Evolutionary conservation across 2,797 vertebrate genomes (phyloP), one percentile per base, ranked within the genome.

Genomic region (Tadarida brasiliensis): DNA sequence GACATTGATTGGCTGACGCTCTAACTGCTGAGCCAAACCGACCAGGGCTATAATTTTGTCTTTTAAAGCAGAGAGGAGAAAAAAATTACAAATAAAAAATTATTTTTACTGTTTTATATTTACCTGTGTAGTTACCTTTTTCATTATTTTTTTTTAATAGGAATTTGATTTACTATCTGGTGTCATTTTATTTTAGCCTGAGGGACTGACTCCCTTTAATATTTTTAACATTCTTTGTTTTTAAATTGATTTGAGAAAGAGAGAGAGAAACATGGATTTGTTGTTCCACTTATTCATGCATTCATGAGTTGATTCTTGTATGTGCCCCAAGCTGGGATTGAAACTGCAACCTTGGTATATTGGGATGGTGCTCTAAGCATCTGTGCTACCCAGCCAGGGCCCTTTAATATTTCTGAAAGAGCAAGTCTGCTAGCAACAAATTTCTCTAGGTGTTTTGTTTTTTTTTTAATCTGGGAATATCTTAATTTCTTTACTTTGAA

Each of bases 401-500:
- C 28, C 8, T 63, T 80, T 85, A 81, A 11, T 59, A 39, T 89
- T 94, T 68, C 51, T 81, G 63, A 35, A 1, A 77, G 12, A 17
- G 30, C 28, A 77, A 14, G 9, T 77, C 16, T 61, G 2, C 44
- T 82, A 57, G n/a, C 56, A 87, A 24, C n/a, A 56, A 28, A 86
- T 61, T 61, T 92, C 10, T 56, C 3, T 68, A 19, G 49, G 49
- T 3, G 49, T 24, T 39, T 35, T 59, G 51, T 59, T 65, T 47
- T 87, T 82, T 49, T 91, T 35, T 56, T 7, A 80, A 76, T 76
- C 24, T 70, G 16, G 3, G 26, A 26, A 3, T 54, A 56, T 28
- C 30, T 65, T 90, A 56, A 35, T 85, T 84, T 76, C 22, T 47
- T 90, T 56, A 59, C 77, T 87, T 91, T 70, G 19, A n/a, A 87